Base-by-base conservation (phyloP, 2,113 vertebrate species). In the Psophia crepitans region DNA sequence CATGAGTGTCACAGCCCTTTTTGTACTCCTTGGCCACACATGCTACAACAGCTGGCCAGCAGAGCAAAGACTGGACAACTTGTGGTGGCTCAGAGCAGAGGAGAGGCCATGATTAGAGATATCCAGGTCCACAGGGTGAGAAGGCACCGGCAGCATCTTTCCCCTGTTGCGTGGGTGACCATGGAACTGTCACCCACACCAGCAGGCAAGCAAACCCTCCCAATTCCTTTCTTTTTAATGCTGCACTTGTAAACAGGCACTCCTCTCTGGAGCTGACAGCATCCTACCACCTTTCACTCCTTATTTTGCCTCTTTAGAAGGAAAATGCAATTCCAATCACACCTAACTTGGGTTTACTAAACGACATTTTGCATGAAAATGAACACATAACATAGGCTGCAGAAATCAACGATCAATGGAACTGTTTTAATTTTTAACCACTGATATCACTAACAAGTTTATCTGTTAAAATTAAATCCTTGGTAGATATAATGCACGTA, bases 251-350 rank as follows among this genome's bases (percentile, higher is more conserved):
- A 8, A 39, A 39, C 18, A 26, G 63, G 41, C 89, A 39, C n/a
- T 27, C n/a, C 75, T 96, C 61, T 54, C 57, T 54, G 46, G 27
- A 75, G 65, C 6, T 58, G 13, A 26, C 53, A 53, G 35, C 68
- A 80, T 93, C 88, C 65, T 82, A 79, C 85, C n/a, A 16, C 69
- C 71, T 71, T 75, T 65, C 78, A 44, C 27, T 64, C 65, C 86
- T 65, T 51, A 83, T 79, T 96, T 90, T 95, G 68, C 39, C 69
- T 94, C 89, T 93, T 84, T 71, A 48, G 63, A 96, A 95, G 11
- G 81, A 89, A 96, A 97, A 93, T 39, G 54, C 12, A 39, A 76
- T 90, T 96, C 71, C 49, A 63, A 32, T 93, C 64, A 88, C 93
- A 91, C 70, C 83, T 79, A 66, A 90, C 90, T 95, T 92, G 51